These are phyloP conservation scores for Drosophila prolongata DNA, from an alignment of 2,888 invertebrate genomes.

Conservation along the genomic window DNA sequence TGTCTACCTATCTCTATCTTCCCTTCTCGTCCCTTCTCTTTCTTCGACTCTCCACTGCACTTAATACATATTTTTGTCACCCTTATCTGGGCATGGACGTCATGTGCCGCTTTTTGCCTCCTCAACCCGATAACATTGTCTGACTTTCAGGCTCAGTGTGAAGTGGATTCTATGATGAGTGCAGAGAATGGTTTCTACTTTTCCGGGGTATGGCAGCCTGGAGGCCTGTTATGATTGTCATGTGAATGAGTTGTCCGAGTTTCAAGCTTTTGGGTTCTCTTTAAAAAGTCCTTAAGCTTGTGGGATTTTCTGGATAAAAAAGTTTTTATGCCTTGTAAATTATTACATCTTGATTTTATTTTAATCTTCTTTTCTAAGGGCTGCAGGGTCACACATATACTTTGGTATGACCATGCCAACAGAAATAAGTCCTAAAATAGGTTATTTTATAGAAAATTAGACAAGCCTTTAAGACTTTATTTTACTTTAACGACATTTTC, in stretches of 20 bases:
- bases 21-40: slow-evolving; percentile 3
- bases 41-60: slow-evolving; percentile 53
- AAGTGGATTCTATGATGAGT: slow-evolving; percentile 44
- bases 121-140: slow-evolving; percentile 65
- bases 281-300: slow-evolving; percentile 9
- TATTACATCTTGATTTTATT: background rate
- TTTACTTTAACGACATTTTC: slow-evolving; percentile 8
- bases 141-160: slow-evolving; percentile 42
- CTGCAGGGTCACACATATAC: background rate
- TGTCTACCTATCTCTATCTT: slow-evolving; percentile 40
- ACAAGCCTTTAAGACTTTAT: too few relatives aligned
- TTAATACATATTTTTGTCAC: slow-evolving; percentile 79
- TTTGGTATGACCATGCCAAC: background rate
- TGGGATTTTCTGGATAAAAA: background rate
- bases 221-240: slow-evolving; percentile 67
- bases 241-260: slow-evolving; percentile 61
- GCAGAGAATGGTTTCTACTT: slow-evolving; percentile 29
- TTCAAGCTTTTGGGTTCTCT: slow-evolving; percentile 35
- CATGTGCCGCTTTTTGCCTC: slow-evolving; percentile 46
- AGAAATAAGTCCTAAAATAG: background rate
- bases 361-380: background rate
- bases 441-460: too few relatives aligned
- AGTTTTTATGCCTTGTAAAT: background rate
- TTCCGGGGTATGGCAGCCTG: slow-evolving; percentile 27
- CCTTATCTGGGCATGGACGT: slow-evolving; percentile 71